Evolutionary conservation across 2,113 vertebrate species (phyloP), one percentile per base, ranked within the genome.

Genomic region (Podocnemis expansa): DNA sequence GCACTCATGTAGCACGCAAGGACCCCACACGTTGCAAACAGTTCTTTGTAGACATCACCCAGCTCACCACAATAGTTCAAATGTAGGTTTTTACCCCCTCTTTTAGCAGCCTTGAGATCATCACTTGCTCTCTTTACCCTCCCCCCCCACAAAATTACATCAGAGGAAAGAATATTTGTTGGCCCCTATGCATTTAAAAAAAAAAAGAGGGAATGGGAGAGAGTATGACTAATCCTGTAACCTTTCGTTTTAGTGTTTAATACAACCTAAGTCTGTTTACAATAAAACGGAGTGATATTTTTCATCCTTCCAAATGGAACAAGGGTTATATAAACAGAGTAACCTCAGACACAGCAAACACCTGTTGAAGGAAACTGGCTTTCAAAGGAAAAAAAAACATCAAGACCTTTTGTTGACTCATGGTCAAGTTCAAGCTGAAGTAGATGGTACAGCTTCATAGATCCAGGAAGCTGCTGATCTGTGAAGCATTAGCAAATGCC

Each of bases 341-440:
- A 98, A 96, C 97, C 98, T 97, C 94, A 97, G 98, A 98, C 98
- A 98, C 98, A 98, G 98, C 98, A 98, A 99, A 99, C 99, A 99
- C 99, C 98, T 99, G 99, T 92, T 97, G 97, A 95, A 95, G 95
- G 96, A 97, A 96, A 92, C 76, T 2, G 80, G 93, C 91, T 89
- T 85, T 91, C 63, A 58, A 93, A 94, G 97, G 94, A 91, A 91
- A 1, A 54, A 78, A 83, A 87, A 84, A 82, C 85, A 4, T 58
- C 95, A 89, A 47, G 92, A 89, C 94, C 93, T 83, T 83, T 82
- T 12, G 76, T 49, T 22, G 94, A 84, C 97, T 96, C 85, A 19
- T 14, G 93, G 78, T 78, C 97, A 95, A 96, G 97, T 96, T 97
- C 95, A 95, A 60, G 90, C 43, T 43, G 94, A 93, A 95, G 56